Percentiles rank a stretch among this genome's conserved stretches.
phyloP scores from a whole-genome alignment of 2,797 vertebrate genomes.

The Etheostoma perlongum region DNA sequence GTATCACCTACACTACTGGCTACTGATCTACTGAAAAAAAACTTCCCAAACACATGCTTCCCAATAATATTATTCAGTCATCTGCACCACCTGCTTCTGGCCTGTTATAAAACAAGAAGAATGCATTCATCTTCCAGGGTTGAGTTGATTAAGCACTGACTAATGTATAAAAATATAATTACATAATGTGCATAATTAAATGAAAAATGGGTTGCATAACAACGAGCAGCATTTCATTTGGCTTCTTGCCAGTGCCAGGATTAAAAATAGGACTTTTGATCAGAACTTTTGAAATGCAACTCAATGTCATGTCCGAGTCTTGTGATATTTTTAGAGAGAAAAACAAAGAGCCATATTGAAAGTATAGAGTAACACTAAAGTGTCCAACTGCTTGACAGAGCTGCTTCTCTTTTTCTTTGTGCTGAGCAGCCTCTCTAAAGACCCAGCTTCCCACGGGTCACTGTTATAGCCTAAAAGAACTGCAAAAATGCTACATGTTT shows the following conservation, averaged over 20 bases:
- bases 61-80: slow-evolving; percentile 25
- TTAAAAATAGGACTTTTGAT: slow-evolving; percentile 64
- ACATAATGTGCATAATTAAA: slow-evolving; percentile 61
- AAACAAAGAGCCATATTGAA: not conserved
- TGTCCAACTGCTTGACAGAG: slow-evolving; percentile 4
- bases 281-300: slow-evolving; percentile 40
- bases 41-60: slow-evolving; percentile 15
- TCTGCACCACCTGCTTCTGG: slow-evolving; percentile 32
- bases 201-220: slow-evolving; percentile 54
- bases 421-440: slow-evolving; percentile 4
- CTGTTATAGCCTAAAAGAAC: not conserved
- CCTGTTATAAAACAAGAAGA: slow-evolving; percentile 25
- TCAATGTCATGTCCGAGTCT: slow-evolving; percentile 17
- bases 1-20: not conserved
- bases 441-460: slow-evolving; percentile 9
- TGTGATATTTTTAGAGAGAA: slow-evolving; percentile 50
- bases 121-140: slow-evolving; percentile 19
- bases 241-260: slow-evolving; percentile 21
- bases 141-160: slow-evolving; percentile 29
- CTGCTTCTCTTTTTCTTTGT: slow-evolving; percentile 1
- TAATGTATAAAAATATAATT: slow-evolving; percentile 55
- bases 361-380: slow-evolving; percentile 12
- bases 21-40: slow-evolving; percentile 10
- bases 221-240: slow-evolving; percentile 28
- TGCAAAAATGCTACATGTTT: not conserved